These are phyloP conservation scores for Potamilus streckersoni DNA, from an alignment of 1,140 invertebrate genomes.

Conservation along the genomic window DNA sequence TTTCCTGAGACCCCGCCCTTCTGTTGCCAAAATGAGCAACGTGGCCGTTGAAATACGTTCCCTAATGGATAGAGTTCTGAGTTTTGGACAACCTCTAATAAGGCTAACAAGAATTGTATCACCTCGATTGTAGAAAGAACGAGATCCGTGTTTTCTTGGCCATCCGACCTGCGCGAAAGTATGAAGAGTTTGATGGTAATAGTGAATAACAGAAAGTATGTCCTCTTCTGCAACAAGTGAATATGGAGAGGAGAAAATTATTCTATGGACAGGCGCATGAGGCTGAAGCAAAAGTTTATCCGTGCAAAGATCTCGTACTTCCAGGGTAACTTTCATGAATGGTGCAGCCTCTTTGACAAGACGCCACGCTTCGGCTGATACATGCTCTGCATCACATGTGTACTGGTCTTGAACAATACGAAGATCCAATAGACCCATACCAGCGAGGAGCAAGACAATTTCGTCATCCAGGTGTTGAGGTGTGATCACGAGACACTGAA, in stretches of 20 bases:
- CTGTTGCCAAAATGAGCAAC: slow-evolving; percentile 77
- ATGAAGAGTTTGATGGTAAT: too few relatives aligned
- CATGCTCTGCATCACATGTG: slow-evolving; percentile 47
- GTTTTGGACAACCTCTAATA: slow-evolving; percentile 73
- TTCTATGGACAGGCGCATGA: slow-evolving; percentile 45
- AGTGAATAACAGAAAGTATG: too few relatives aligned
- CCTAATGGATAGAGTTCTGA: slow-evolving; percentile 78
- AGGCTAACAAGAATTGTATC: slow-evolving; percentile 77
- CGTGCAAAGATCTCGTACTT: slow-evolving; percentile 32
- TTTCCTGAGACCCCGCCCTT: slow-evolving; percentile 73
- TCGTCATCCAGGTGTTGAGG: slow-evolving; percentile 86
- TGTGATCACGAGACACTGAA: slow-evolving; percentile 78
- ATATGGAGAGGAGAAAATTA: slow-evolving; percentile 48
- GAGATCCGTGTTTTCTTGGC: slow-evolving; percentile 37
- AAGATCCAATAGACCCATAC: slow-evolving; percentile 75
- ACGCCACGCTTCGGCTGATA: slow-evolving; percentile 44
- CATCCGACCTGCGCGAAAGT: too few relatives aligned
- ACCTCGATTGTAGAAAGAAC: slow-evolving; percentile 75
- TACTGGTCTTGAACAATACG: slow-evolving; percentile 84
- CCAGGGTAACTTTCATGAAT: slow-evolving; percentile 38
- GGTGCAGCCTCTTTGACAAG: slow-evolving; percentile 42
- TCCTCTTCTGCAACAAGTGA: neutral
- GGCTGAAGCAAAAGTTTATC: slow-evolving; percentile 46
- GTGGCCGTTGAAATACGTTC: slow-evolving; percentile 85
- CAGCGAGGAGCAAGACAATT: slow-evolving; percentile 69